Conservation (phyloP, 2,113 vertebrate species). For the Malaclemys terrapin region DNA sequence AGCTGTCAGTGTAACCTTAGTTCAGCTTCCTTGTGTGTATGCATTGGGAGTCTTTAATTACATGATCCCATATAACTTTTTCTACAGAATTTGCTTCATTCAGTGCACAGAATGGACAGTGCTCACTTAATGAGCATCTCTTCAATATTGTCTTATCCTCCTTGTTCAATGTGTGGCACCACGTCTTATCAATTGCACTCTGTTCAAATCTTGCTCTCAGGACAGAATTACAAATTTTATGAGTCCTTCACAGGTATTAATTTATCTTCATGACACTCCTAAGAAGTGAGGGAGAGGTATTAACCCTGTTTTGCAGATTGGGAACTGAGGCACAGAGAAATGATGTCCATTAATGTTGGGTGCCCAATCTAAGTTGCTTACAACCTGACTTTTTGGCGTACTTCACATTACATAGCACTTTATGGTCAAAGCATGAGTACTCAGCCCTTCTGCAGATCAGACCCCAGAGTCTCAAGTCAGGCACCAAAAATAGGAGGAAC, state of each 20-base stretch:
- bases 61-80: not conserved
- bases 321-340: not conserved
- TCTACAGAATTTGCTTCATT: not conserved
- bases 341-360: not conserved
- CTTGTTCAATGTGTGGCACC: not conserved
- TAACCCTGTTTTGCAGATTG: not conserved
- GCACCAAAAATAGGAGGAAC: not conserved
- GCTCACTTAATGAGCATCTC: not conserved
- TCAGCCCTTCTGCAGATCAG: not conserved
- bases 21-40: not conserved
- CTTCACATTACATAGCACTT: not conserved
- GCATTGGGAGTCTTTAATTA: not conserved
- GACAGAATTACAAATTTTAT: not conserved
- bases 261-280: not conserved
- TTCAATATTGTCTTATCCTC: not conserved
- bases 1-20: not conserved
- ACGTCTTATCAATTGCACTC: not conserved
- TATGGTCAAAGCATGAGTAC: not conserved
- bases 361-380: not conserved
- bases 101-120: not conserved
- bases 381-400: not conserved
- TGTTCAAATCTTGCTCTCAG: not conserved
- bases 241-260: not conserved
- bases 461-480: not conserved
- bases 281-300: not conserved